Percentiles rank a stretch among this genome's conserved stretches.
These are phyloP conservation scores for Macheiramphus alcinus DNA, from an alignment of 2,113 vertebrate genomes.

Conservation along the genomic window DNA sequence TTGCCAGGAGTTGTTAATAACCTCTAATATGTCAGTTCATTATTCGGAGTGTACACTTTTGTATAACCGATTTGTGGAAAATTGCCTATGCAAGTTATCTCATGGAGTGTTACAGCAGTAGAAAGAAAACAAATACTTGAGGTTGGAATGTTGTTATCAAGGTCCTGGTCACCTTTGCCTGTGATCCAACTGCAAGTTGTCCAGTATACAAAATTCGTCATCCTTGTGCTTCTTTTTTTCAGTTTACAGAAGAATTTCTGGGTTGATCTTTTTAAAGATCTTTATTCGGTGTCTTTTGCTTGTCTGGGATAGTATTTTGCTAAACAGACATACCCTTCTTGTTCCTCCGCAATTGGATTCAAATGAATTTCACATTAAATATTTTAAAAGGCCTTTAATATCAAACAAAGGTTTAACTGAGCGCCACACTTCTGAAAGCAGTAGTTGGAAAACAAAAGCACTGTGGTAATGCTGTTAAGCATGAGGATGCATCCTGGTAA, in stretches of 20 bases:
- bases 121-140: not conserved
- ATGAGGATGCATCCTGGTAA: not conserved
- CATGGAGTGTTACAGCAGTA: not conserved
- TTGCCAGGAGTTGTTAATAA: not conserved
- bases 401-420: not conserved
- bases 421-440: not conserved
- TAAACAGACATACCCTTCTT: not conserved
- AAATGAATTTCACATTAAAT: not conserved
- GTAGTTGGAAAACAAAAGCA: not conserved
- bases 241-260: not conserved
- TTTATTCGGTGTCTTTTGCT: not conserved
- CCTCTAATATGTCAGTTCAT: not conserved
- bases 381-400: not conserved
- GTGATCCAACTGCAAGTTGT: not conserved
- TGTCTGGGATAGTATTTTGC: not conserved
- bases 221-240: not conserved
- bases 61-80: not conserved
- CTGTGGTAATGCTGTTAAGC: not conserved
- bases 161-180: not conserved
- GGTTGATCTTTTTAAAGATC: not conserved
- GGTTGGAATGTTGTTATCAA: not conserved
- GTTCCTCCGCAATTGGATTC: not conserved
- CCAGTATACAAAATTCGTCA: not conserved
- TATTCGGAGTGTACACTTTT: not conserved
- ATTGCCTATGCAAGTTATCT: not conserved